phyloP scores from a whole-genome alignment of 2,113 vertebrate species.

The Lipophrys pholis region DNA sequence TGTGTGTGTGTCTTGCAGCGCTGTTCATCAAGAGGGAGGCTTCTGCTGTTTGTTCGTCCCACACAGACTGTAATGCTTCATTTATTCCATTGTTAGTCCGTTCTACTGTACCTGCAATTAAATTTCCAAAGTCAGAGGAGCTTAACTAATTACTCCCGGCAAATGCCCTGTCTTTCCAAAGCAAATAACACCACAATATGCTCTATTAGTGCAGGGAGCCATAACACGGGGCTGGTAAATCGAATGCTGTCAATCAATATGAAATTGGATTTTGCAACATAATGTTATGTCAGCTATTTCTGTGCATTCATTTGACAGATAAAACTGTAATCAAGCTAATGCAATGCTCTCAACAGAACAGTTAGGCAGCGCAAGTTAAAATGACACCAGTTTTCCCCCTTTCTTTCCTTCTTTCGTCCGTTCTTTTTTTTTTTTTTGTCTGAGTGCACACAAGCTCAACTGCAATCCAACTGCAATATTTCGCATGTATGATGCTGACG shows the following conservation, averaged over 20 bases:
- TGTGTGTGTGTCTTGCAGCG: constrained; percentile 3
- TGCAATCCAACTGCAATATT: constrained; percentile 32
- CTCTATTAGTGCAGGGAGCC: constrained; percentile 68
- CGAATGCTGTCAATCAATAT: constrained; percentile 74
- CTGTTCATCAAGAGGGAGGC: constrained; percentile 40
- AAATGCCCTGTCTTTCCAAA: constrained; percentile 64
- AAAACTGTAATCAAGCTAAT: constrained; percentile 78
- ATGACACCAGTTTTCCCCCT: constrained; percentile 43
- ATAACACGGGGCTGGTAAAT: constrained; percentile 57
- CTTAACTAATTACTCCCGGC: constrained; percentile 76
- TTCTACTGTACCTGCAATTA: constrained; percentile 78
- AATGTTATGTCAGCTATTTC: constrained; percentile 77
- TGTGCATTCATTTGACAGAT: constrained; percentile 72
- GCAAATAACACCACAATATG: constrained; percentile 67
- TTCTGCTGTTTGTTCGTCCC: constrained; percentile 60
- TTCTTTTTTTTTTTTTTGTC: constrained; percentile 42
- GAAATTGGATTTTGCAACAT: constrained; percentile 78
- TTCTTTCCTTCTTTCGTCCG: too few species aligned
- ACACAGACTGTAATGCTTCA: constrained; percentile 67
- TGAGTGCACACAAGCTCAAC: not conserved
- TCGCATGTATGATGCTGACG: constrained; percentile 32
- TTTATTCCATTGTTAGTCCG: constrained; percentile 67
- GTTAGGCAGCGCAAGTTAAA: constrained; percentile 41
- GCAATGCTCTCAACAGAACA: constrained; percentile 50
- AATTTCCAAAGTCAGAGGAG: constrained; percentile 76